Percentiles rank a stretch among this genome's conserved stretches.
These are phyloP conservation scores for Characodon lateralis DNA, from an alignment of 2,797 vertebrate species.

Conservation along the genomic window DNA sequence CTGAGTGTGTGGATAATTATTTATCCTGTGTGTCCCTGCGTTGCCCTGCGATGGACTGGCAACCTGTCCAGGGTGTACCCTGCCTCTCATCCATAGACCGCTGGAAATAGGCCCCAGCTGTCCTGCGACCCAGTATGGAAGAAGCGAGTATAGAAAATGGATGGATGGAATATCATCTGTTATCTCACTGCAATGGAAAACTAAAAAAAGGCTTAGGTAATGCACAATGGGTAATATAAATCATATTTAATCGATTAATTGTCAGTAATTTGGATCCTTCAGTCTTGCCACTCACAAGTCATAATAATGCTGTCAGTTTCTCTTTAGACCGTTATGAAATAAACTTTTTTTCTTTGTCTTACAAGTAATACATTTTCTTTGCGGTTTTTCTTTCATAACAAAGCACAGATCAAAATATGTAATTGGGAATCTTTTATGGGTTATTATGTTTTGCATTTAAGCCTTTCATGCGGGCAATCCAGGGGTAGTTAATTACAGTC, in stretches of 20 bases:
- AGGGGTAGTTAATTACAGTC: constrained; percentile 6
- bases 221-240: background rate
- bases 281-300: background rate
- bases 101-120: too few relatives aligned
- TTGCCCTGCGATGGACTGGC: too few relatives aligned
- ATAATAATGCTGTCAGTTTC: background rate
- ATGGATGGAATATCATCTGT: too few relatives aligned
- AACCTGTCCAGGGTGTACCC: too few relatives aligned
- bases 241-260: background rate
- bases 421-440: constrained; percentile 22
- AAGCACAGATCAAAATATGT: background rate
- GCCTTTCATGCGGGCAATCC: constrained; percentile 31
- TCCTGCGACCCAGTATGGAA: too few relatives aligned
- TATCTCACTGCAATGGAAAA: background rate
- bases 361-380: background rate
- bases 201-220: background rate
- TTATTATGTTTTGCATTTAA: constrained; percentile 3
- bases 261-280: background rate
- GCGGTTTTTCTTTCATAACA: constrained; percentile 8
- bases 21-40: too few relatives aligned
- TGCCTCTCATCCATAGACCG: too few relatives aligned
- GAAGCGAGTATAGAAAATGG: too few relatives aligned
- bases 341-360: constrained; percentile 4
- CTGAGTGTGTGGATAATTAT: too few relatives aligned
- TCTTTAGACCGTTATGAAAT: background rate